phyloP scores from a whole-genome alignment of 2,888 invertebrate genomes.

The Bembecia ichneumoniformis region DNA sequence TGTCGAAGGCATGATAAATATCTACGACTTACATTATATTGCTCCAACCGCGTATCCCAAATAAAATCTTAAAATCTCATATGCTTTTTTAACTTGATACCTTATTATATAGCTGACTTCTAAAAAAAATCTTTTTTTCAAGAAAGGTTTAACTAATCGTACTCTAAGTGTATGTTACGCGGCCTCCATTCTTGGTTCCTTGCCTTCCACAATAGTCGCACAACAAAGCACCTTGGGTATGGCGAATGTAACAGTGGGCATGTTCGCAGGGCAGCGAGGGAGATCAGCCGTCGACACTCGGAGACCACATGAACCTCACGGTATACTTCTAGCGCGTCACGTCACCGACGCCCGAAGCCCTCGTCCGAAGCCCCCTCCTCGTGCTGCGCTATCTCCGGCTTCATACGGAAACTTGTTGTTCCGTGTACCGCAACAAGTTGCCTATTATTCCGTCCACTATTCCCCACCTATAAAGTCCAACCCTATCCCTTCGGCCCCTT shows the following conservation, averaged over 20 bases:
- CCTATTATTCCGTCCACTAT: background rate
- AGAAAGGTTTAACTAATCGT: too few species aligned
- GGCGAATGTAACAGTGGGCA: slow-evolving; percentile 1
- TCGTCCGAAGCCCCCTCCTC: background rate
- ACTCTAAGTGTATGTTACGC: too few species aligned
- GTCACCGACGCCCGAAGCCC: background rate
- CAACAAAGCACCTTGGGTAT: background rate
- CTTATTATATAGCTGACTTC: too few species aligned
- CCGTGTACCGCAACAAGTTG: background rate
- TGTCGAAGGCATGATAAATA: too few species aligned
- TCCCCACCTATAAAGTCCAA: background rate
- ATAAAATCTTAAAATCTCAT: too few species aligned
- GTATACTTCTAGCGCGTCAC: slow-evolving; percentile 74
- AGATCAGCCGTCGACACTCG: slow-evolving; percentile 39
- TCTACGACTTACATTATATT: too few species aligned
- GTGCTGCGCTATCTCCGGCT: too few species aligned
- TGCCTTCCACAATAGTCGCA: too few species aligned
- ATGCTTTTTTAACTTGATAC: too few species aligned
- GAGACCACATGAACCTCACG: slow-evolving; percentile 77
- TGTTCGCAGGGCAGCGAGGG: slow-evolving; percentile 42
- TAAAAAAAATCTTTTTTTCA: too few species aligned
- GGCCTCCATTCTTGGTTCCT: too few species aligned
- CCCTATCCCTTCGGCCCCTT: background rate
- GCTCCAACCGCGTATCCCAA: too few species aligned
- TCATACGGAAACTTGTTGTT: background rate